Evolutionary conservation across 2,797 vertebrate species (phyloP).

Genomic region (Thripadectes ignobilis): DNA sequence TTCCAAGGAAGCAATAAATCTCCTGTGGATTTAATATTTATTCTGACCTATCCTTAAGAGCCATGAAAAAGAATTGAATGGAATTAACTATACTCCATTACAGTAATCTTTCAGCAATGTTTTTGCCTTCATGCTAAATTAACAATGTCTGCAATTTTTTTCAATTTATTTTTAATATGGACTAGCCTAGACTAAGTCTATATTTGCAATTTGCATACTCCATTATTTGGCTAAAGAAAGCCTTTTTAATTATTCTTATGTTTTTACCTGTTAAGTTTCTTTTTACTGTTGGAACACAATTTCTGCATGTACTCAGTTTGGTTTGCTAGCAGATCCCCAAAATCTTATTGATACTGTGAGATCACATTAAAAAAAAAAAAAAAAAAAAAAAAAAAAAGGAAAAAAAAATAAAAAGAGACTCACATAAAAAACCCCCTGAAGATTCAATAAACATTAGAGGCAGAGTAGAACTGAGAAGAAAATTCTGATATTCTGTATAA

Average conservation of each 20-base stretch:
- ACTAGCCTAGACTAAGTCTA: neutral
- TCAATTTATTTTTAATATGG: neutral
- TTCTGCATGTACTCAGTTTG: neutral
- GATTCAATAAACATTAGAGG: neutral
- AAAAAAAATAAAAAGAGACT: neutral
- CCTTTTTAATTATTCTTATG: neutral
- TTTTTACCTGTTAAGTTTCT: neutral
- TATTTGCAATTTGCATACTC: neutral
- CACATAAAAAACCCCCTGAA: neutral
- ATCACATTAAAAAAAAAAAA: neutral
- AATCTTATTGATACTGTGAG: neutral
- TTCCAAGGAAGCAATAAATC: constrained; percentile 49
- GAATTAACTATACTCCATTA: constrained; percentile 27
- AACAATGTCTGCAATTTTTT: neutral
- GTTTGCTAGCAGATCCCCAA: neutral
- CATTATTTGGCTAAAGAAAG: neutral
- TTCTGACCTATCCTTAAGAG: constrained; percentile 38
- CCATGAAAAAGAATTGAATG: constrained; percentile 28
- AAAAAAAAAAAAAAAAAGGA: neutral
- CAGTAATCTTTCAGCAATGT: neutral
- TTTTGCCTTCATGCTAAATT: constrained; percentile 38
- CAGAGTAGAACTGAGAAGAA: neutral
- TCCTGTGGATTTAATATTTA: constrained; percentile 43
- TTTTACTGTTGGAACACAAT: neutral
- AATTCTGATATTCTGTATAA: neutral